phyloP scores from a whole-genome alignment of 2,113 vertebrate species.

The Centrocercus urophasianus region DNA sequence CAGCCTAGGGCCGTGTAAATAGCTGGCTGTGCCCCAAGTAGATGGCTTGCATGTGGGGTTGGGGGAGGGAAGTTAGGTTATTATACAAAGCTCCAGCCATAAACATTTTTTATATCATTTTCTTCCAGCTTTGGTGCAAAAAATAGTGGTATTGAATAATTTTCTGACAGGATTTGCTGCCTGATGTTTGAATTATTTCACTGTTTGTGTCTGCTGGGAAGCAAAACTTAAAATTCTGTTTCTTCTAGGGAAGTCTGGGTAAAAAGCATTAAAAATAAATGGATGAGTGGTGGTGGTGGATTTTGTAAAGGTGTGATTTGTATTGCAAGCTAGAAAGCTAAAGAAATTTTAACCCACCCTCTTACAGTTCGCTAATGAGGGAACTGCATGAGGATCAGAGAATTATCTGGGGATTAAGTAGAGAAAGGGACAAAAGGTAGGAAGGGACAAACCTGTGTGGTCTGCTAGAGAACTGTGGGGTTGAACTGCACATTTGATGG shows the following conservation, averaged over 20 bases:
- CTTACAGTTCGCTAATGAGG: rapidly evolving
- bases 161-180: background rate
- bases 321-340: background rate
- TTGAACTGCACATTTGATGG: background rate
- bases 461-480: background rate
- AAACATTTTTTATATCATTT: background rate
- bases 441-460: background rate
- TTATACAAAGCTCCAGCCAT: background rate
- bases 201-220: background rate
- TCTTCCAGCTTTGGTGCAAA: background rate
- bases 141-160: background rate
- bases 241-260: background rate
- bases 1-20: background rate
- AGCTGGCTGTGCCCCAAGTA: background rate
- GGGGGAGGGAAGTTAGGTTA: background rate
- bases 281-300: background rate
- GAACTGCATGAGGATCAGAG: background rate
- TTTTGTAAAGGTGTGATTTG: background rate
- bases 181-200: background rate
- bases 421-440: background rate
- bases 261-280: background rate
- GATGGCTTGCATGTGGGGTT: background rate
- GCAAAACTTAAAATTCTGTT: background rate
- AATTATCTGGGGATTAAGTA: conserved; percentile 15
- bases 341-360: background rate